Evolutionary conservation across 2,888 invertebrate species (phyloP), one percentile per base, ranked within the genome.

Genomic region (Troglohyphantes excavatus): DNA sequence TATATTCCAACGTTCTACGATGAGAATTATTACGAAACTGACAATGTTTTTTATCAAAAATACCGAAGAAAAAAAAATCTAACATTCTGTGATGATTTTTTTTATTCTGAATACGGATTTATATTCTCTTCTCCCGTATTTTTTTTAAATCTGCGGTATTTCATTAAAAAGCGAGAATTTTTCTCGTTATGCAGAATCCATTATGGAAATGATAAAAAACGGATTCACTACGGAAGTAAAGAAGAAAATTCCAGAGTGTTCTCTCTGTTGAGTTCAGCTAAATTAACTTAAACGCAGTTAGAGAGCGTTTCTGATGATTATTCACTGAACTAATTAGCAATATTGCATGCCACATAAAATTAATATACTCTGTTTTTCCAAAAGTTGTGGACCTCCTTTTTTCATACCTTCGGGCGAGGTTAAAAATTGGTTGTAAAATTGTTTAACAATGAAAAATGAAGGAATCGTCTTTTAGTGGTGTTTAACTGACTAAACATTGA

Each of bases 311-410:
- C 70, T 83, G 65, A 83, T 83, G 83, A 73, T 83, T 83, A 73
- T 83, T 73, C 83, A 83, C 73, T 29, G 73, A 83, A 83, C 73
- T 83, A 83, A 83, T 83, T 83, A 83, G 83, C 39, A 67, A 81
- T 81, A 81, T 81, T 81, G 81, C 81, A 81, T 81, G 68, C 81
- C 68, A 53, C 53, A 81, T 53, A 68, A 81, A 81, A 81, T 81
- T 81, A 81, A 81, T 81, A 81, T 68, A 81, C 81, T 13, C 19
- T 33, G 27, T 46, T 61, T 73, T 65, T 73, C 26, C 19, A 21
- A 26, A 19, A 67, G 39, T 27, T 17, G 13, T 59, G 53, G 11
- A 13, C 33, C 33, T 33, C n/a, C n/a, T n/a, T 81, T 81, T 68
- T 81, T 46, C 53, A n/a, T 68, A 46, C 68, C 59, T 81, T 67